These are phyloP conservation scores for Drosophila guanche DNA, from an alignment of 1,140 invertebrate species.

Conservation along the genomic window DNA sequence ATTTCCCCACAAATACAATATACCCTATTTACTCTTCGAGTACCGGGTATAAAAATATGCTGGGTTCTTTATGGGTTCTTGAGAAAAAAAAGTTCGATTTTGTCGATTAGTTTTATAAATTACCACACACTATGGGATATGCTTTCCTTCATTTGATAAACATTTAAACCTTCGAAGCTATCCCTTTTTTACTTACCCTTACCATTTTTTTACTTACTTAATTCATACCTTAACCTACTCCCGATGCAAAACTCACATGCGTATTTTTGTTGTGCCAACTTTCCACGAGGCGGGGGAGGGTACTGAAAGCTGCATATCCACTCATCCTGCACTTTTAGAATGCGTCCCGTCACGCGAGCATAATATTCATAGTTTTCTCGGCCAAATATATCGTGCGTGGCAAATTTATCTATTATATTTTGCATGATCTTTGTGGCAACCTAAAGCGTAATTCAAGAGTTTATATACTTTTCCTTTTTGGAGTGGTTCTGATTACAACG, in stretches of 20 bases:
- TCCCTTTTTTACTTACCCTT: too few species aligned
- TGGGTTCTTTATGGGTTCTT: too few species aligned
- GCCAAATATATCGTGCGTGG: slow-evolving; percentile 96
- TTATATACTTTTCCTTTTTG: not conserved
- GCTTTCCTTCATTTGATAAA: too few species aligned
- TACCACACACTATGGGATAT: too few species aligned
- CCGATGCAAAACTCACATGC: slow-evolving; percentile 86
- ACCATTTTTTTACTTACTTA: too few species aligned
- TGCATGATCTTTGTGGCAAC: slow-evolving; percentile 97
- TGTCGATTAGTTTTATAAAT: too few species aligned
- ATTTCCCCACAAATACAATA: too few species aligned
- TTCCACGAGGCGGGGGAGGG: slow-evolving; percentile 89
- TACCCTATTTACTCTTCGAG: too few species aligned
- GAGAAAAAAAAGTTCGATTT: too few species aligned
- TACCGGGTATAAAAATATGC: too few species aligned
- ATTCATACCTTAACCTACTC: too few species aligned
- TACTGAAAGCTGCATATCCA: slow-evolving; percentile 97
- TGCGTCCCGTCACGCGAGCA: slow-evolving; percentile 95
- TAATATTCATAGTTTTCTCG: slow-evolving; percentile 99
- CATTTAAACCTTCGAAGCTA: too few species aligned
- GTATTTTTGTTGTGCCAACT: slow-evolving; percentile 84
- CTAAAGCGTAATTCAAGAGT: slow-evolving; percentile 84
- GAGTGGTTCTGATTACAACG: not conserved
- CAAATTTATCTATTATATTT: slow-evolving; percentile 98
- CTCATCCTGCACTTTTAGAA: slow-evolving; percentile 95